A percentile compares a stretch with the other conserved stretches of the same genome.
These are phyloP conservation scores for Belgica antarctica DNA, from an alignment of 2,888 invertebrate species.

Conservation along the genomic window DNA sequence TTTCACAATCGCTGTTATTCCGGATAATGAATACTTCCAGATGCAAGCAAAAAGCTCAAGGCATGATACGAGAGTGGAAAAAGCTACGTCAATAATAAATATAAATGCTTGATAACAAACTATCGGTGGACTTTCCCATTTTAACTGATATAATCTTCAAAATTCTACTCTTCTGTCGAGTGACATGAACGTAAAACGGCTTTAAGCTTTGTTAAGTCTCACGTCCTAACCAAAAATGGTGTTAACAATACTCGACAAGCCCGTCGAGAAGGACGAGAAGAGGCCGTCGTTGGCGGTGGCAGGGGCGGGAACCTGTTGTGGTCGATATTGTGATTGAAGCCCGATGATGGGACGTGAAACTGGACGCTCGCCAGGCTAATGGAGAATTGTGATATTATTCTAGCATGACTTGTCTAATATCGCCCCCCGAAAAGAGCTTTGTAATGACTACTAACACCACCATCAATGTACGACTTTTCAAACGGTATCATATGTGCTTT, in stretches of 20 bases:
- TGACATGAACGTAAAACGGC: neutral
- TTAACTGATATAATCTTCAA: conserved; percentile 6
- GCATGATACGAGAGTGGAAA: neutral
- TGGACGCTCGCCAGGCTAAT: conserved; percentile 39
- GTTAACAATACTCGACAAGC: conserved; percentile 73
- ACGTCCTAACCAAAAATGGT: conserved; percentile 68
- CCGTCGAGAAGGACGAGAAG: conserved; percentile 72
- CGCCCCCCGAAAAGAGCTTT: neutral
- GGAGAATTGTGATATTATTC: conserved; percentile 35
- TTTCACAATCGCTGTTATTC: neutral
- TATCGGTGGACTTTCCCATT: conserved; percentile 15
- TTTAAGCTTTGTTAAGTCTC: neutral
- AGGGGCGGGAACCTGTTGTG: conserved; percentile 51
- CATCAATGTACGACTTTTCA: neutral
- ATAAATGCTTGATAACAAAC: neutral
- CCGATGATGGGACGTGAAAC: conserved; percentile 54
- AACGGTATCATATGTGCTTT: neutral
- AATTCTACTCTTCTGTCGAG: neutral
- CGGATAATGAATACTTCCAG: no score
- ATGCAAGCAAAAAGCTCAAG: no score
- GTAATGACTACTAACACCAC: conserved; percentile 16
- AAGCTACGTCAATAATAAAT: conserved; percentile 1
- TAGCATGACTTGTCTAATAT: conserved; percentile 27
- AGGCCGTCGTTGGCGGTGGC: conserved; percentile 60
- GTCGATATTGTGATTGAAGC: conserved; percentile 57